Base-by-base conservation (phyloP, 2,797 vertebrate species). In the Adelosebastes latens region DNA sequence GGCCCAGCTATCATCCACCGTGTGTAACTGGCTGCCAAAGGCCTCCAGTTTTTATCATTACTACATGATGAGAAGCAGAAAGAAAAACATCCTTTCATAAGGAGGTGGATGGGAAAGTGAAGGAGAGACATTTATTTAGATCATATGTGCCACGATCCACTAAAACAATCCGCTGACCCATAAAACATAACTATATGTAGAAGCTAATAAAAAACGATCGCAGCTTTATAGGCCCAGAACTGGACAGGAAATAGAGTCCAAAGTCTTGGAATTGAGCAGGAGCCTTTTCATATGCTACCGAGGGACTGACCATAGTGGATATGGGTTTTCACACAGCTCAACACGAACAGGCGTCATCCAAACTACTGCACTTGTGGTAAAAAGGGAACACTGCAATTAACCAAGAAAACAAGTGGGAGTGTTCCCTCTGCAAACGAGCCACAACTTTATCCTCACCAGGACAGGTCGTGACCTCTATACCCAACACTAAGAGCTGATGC, bases 31-130 rank as follows among this genome's bases (percentile, higher is more conserved):
- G 80, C 84, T 85, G 91, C 86, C 86, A 87, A 84, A 81, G 62
- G 76, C 78, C 82, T 89, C 46, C 84, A 81, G 88, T 89, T 95
- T 94, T 90, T 90, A 91, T 94, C 91, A 91, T 94, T 88, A 89
- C 82, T 75, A 71, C 89, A 89, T 84, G 79, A 89, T 75, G 77
- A 77, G 69, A 85, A 87, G 74, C 73, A 85, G 72, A 87, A 88
- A 92, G 68, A 84, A 90, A 86, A 91, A 88, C 69, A 85, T 81
- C 65, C 67, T 71, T 85, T 79, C 46, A 58, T 77, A 71, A 73
- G 68, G 64, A 84, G 70, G 75, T 85, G 72, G 83, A 89, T 71
- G 66, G 65, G 56, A 82, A 90, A 84, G 69, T 59, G 8, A 75
- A 75, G 65, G 73, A 72, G 59, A 77, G 32, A 53, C 8, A 53